A percentile compares a stretch with the other conserved stretches of the same genome.
Conservation (phyloP, 2,113 vertebrate species). For the Bubalus kerabau region DNA sequence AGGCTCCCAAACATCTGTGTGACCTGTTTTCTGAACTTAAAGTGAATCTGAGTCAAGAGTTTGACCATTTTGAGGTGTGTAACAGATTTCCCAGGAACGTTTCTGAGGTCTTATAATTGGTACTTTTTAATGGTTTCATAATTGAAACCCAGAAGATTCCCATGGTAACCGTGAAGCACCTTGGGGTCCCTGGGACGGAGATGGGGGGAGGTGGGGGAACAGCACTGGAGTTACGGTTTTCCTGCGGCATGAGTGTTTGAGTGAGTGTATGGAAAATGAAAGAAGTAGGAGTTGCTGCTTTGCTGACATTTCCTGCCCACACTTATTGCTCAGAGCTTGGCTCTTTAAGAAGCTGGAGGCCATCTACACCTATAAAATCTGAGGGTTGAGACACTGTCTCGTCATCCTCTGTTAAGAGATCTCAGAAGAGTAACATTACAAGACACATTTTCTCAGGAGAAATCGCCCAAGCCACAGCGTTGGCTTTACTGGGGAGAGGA, state of each 20-base stretch:
- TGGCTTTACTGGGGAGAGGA: neutral
- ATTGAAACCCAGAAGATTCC: slow-evolving; percentile 55
- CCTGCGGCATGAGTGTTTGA: slow-evolving; percentile 26
- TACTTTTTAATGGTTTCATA: slow-evolving; percentile 64
- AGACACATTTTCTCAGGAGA: neutral
- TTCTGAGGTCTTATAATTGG: slow-evolving; percentile 72
- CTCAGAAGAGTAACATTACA: neutral
- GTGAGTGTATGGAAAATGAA: slow-evolving; percentile 30
- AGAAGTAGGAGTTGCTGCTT: neutral
- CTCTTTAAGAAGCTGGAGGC: neutral
- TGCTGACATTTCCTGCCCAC: neutral
- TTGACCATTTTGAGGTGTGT: slow-evolving; percentile 61
- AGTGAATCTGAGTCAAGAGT: slow-evolving; percentile 40
- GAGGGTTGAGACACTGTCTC: neutral
- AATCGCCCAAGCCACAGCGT: neutral
- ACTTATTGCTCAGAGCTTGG: neutral
- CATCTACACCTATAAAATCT: neutral
- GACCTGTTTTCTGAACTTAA: slow-evolving; percentile 26
- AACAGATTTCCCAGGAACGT: slow-evolving; percentile 61
- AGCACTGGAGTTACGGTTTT: neutral
- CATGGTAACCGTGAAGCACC: slow-evolving; percentile 55
- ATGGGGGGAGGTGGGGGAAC: neutral
- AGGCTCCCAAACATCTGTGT: neutral
- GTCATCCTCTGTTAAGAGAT: neutral
- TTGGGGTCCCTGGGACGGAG: slow-evolving; percentile 51